phyloP scores from a whole-genome alignment of 2,888 invertebrate species.

The Lepas anatifera region DNA sequence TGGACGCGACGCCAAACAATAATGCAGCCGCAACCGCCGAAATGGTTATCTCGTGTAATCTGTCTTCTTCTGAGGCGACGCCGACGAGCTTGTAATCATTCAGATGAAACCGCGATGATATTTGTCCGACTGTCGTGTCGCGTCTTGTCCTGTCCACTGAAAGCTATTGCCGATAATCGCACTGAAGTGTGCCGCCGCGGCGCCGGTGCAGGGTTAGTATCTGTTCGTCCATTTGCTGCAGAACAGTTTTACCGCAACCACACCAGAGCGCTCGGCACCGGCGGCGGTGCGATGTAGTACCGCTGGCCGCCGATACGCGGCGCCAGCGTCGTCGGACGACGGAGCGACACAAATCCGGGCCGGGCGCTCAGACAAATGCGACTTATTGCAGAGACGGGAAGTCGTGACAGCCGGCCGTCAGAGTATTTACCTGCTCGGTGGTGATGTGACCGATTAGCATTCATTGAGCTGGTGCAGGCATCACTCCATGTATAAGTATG shows the following conservation, averaged over 20 bases:
- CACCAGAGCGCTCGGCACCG: too few species aligned
- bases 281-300: too few species aligned
- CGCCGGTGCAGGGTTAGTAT: too few species aligned
- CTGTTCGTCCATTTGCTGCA: too few species aligned
- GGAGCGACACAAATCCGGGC: too few species aligned
- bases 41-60: background rate
- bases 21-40: background rate
- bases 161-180: background rate
- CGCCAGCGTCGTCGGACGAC: background rate
- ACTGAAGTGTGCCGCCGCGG: background rate
- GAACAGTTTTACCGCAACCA: too few species aligned
- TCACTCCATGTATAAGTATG: conserved; percentile 7
- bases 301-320: background rate
- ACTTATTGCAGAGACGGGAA: background rate
- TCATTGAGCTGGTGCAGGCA: background rate
- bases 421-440: conserved; percentile 1
- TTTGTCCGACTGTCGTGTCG: conserved; percentile 1
- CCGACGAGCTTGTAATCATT: conserved; percentile 3
- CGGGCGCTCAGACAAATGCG: too few species aligned
- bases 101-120: background rate
- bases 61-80: background rate
- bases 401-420: background rate
- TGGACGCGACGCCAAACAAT: background rate
- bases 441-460: conserved; percentile 2
- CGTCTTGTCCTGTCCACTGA: background rate